These are phyloP conservation scores for Threskiornis aethiopicus DNA, from an alignment of 2,797 vertebrate genomes.

Conservation along the genomic window DNA sequence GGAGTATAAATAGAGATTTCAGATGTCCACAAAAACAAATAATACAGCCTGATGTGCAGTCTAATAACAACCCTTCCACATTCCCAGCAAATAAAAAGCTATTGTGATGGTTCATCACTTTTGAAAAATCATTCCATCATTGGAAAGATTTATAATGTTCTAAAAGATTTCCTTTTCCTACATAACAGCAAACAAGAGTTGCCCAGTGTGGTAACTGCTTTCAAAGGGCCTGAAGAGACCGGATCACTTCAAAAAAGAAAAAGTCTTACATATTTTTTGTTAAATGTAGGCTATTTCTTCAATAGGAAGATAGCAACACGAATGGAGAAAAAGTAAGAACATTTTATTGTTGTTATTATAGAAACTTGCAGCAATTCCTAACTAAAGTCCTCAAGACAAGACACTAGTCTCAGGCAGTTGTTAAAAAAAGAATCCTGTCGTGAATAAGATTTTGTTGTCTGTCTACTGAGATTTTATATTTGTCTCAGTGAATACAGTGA, in stretches of 20 bases:
- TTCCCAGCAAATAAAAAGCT: neutral
- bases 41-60: neutral
- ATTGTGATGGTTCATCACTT: neutral
- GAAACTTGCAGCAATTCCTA: neutral
- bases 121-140: neutral
- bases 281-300: neutral
- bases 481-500: neutral
- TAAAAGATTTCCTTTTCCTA: neutral
- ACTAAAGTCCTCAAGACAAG: neutral
- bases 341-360: neutral
- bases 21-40: neutral
- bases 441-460: neutral
- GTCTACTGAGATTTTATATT: neutral
- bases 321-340: neutral
- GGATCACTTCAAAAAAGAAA: neutral
- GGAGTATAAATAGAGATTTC: neutral
- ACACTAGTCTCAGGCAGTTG: neutral
- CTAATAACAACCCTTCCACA: neutral
- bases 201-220: neutral
- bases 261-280: neutral
- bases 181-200: neutral
- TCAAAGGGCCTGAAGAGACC: neutral
- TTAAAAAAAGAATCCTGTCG: neutral
- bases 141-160: slow-evolving; percentile 19
- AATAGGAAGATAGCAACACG: neutral